Evolutionary conservation across 2,888 invertebrate genomes (phyloP).

Genomic region (Ctena decussata): DNA sequence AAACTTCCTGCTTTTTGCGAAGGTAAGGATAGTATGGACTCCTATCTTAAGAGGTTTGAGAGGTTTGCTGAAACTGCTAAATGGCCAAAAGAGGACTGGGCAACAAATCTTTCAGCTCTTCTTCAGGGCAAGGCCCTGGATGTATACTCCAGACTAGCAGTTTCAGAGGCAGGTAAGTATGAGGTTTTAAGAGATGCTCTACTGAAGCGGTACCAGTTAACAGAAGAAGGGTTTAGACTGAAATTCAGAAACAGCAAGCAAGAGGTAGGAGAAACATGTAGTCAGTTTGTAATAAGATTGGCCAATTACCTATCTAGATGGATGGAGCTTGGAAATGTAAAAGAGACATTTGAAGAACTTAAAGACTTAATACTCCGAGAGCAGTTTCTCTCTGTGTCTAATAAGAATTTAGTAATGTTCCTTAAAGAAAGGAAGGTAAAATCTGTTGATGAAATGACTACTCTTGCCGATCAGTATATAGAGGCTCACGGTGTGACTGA

Average conservation of each 20-base stretch:
- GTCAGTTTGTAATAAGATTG: conserved; percentile 8
- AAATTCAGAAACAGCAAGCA: conserved; percentile 9
- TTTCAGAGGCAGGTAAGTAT: conserved; percentile 2
- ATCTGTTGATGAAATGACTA: conserved; percentile 14
- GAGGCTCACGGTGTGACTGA: conserved; percentile 20
- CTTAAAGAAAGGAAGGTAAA: conserved; percentile 14
- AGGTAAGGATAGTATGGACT: conserved; percentile 7
- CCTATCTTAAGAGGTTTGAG: conserved; percentile 1
- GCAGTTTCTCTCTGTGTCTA: background rate
- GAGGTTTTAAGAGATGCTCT: conserved; percentile 2
- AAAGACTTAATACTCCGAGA: conserved; percentile 5
- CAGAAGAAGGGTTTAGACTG: conserved; percentile 19
- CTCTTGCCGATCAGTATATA: conserved; percentile 26
- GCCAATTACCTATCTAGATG: conserved; percentile 16
- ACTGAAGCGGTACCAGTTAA: conserved; percentile 14
- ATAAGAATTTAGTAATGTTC: background rate
- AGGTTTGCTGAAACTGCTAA: background rate
- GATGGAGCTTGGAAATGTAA: background rate
- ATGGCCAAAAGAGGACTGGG: conserved; percentile 9
- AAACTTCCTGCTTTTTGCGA: conserved; percentile 17
- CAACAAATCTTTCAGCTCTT: conserved; percentile 13
- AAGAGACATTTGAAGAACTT: background rate
- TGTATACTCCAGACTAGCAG: conserved; percentile 7
- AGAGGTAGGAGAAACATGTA: conserved; percentile 2
- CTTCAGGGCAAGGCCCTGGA: conserved; percentile 18